Conservation (phyloP, 2,113 vertebrate genomes). For the Stigmatopora argus region DNA sequence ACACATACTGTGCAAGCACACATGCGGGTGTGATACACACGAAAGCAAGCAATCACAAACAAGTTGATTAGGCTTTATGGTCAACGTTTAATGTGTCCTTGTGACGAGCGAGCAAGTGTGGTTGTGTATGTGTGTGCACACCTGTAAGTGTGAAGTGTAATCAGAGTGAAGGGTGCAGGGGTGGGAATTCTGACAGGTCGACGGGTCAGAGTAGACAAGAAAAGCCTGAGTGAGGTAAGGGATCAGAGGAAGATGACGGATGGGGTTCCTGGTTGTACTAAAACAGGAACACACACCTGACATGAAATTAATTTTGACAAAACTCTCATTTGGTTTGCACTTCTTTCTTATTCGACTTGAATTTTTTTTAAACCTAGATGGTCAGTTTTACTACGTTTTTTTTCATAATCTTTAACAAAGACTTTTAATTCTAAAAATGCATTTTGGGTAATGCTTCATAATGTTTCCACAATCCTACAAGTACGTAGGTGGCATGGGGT, state of each 20-base stretch:
- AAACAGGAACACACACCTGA: slow-evolving; percentile 48
- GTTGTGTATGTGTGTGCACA: slow-evolving; percentile 2
- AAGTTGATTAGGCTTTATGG: slow-evolving; percentile 8
- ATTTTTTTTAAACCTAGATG: too few species aligned
- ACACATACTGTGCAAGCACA: slow-evolving; percentile 3
- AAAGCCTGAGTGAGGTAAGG: slow-evolving; percentile 17
- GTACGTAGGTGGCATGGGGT: too few species aligned
- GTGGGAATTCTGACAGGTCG: slow-evolving; percentile 16
- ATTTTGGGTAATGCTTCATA: too few species aligned
- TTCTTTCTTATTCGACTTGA: background rate
- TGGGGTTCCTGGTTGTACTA: slow-evolving; percentile 32
- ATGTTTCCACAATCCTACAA: too few species aligned
- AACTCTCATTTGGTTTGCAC: slow-evolving; percentile 15
- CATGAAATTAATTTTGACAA: slow-evolving; percentile 23
- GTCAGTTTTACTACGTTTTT: too few species aligned
- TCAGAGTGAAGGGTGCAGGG: background rate
- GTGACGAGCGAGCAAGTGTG: background rate
- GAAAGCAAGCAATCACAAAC: slow-evolving; percentile 10
- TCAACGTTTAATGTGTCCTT: slow-evolving; percentile 16
- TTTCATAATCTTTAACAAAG: too few species aligned
- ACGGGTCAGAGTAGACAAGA: slow-evolving; percentile 28
- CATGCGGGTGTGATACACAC: background rate
- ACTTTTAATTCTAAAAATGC: background rate
- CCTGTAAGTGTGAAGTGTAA: slow-evolving; percentile 1
- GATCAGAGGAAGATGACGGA: slow-evolving; percentile 38